Percentiles rank a stretch among this genome's conserved stretches.
Evolutionary conservation across 23 tunicate species (phyloP).

Genomic region (Aplidium turbinatum): DNA sequence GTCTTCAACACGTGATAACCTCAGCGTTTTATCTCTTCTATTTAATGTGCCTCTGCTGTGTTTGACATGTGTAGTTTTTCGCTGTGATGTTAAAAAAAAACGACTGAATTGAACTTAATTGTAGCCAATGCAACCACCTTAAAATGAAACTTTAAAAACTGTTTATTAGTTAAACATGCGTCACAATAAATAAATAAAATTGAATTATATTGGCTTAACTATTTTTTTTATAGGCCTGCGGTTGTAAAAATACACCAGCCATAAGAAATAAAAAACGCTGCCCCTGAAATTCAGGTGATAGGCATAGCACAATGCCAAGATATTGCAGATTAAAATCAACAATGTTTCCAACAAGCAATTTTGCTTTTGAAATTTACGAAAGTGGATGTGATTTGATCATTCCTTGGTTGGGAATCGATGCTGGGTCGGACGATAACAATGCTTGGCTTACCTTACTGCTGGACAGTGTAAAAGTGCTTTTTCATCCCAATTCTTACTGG

Average conservation of each 20-base stretch:
- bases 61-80: too few species aligned
- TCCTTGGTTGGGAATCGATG: constrained; percentile 82
- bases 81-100: too few species aligned
- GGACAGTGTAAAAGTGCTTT: neutral
- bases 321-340: constrained; percentile 68
- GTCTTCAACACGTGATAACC: too few species aligned
- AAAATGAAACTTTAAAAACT: too few species aligned
- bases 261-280: neutral
- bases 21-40: too few species aligned
- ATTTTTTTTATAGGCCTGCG: neutral
- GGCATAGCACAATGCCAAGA: constrained; percentile 69
- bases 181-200: too few species aligned
- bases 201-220: too few species aligned
- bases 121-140: too few species aligned
- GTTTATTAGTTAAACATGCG: too few species aligned
- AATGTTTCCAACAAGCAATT: constrained; percentile 56
- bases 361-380: constrained; percentile 38
- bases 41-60: too few species aligned
- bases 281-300: neutral
- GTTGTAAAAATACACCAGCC: neutral
- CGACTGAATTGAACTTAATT: too few species aligned
- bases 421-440: constrained; percentile 61
- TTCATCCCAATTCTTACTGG: constrained; percentile 69
- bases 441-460: constrained; percentile 29
- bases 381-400: constrained; percentile 66